Base-by-base conservation (phyloP, 2,113 vertebrate genomes). In the Haliaeetus leucogaster region DNA sequence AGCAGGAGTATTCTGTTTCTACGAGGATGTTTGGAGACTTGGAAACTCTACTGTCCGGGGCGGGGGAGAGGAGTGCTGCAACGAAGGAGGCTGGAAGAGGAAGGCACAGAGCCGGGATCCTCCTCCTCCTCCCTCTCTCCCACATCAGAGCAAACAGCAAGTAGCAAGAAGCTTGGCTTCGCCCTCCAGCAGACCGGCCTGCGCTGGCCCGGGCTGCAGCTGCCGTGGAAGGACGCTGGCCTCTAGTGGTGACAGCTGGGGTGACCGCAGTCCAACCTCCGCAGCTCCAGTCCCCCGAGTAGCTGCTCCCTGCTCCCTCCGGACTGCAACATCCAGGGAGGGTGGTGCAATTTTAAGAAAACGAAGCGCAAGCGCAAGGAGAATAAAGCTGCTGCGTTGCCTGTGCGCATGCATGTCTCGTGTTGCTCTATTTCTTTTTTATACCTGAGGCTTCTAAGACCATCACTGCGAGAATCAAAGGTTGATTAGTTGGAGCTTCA, bases 281-380 rank as follows among this genome's bases (percentile, higher is more conserved):
- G 1, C 23, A 40, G 50, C 63, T 19, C 73, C 19, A 1, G 18
- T 0, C 15, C 42, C 20, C 8, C 0, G 27, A 26, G 67, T 13
- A 30, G 34, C 58, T 1, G 18, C 68, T 6, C 61, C 5, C 27
- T 5, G 15, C 20, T 67, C 47, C 84, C 55, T 12, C 47, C 1
- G 0, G 7, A 16, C 29, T 8, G 13, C 74, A 12, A 4, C 0
- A 34, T 3, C 56, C 1, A 2, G 26, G 52, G 0, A 2, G 1
- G 12, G 7, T 3, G 2, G 11, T 9, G 50, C n/a, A 50, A 9
- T 4, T 59, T 16, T 8, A 65, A 79, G 16, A 47, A 72, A 89
- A 86, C 2, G 1, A 76, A 67, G 7, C 7, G 25, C 53, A 61
- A 58, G 7, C 62, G 32, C 40, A 70, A 86, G 26, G 32, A 47